Evolutionary conservation across 2,113 vertebrate genomes (phyloP).

Genomic region (Gnathonemus echidnorhynchus): DNA sequence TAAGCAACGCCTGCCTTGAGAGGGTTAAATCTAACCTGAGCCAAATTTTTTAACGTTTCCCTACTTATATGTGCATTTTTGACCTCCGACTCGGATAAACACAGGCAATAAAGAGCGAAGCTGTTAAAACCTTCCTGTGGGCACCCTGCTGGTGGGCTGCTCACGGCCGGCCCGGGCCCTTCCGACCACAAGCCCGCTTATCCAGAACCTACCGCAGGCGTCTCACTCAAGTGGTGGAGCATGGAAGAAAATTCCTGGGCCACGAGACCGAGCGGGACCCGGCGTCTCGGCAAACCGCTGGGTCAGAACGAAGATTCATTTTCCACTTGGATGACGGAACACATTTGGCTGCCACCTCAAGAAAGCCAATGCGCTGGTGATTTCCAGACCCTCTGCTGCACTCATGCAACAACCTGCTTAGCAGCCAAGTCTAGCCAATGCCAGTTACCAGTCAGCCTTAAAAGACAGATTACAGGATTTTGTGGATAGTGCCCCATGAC

Average conservation of each 20-base stretch:
- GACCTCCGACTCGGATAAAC: background rate
- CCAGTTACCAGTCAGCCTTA: background rate
- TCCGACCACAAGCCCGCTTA: background rate
- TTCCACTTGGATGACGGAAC: background rate
- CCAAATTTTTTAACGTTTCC: background rate
- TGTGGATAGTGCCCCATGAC: background rate
- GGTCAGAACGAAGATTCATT: background rate
- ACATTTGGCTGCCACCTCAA: background rate
- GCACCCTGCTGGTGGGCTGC: background rate
- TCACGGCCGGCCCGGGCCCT: background rate
- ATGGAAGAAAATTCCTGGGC: background rate
- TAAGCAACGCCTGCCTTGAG: too few relatives aligned
- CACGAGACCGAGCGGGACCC: background rate
- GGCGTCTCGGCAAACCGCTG: background rate
- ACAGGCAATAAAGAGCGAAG: background rate
- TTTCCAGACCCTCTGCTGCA: background rate
- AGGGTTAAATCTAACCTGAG: background rate
- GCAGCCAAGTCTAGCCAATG: background rate
- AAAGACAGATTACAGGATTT: background rate
- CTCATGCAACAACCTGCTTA: background rate
- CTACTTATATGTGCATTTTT: background rate
- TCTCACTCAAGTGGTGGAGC: background rate
- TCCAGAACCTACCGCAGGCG: background rate
- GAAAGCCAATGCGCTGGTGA: background rate
- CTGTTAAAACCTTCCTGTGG: background rate